Conservation (phyloP, 2,113 vertebrate genomes). For the Podarcis cretensis region DNA sequence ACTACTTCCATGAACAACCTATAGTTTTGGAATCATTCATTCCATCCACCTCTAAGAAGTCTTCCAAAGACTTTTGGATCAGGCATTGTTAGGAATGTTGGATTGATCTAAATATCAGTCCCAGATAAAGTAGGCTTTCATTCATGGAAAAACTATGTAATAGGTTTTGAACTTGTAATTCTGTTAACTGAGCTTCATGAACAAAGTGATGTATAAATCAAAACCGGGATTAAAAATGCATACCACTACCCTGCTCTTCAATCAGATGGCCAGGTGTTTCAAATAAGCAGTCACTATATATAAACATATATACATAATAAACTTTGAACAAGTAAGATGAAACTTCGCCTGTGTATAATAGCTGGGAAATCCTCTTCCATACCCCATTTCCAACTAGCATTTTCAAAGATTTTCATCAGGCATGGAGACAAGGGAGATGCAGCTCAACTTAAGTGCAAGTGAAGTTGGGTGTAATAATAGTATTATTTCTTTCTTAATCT, state of each 20-base stretch:
- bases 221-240: background rate
- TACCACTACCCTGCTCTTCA: background rate
- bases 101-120: slow-evolving; percentile 19
- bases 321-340: background rate
- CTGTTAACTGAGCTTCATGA: background rate
- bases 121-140: background rate
- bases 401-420: background rate
- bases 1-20: slow-evolving; percentile 11
- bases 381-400: background rate
- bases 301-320: background rate
- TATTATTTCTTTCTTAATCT: background rate
- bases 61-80: background rate
- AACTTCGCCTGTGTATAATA: background rate
- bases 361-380: background rate
- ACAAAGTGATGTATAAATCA: background rate
- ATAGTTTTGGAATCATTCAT: slow-evolving; percentile 24
- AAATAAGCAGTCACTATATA: background rate
- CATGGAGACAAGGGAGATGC: too few relatives aligned
- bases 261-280: background rate
- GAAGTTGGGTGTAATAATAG: background rate
- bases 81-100: background rate
- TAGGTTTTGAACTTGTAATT: background rate
- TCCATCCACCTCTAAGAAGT: background rate
- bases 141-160: background rate
- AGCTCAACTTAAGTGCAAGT: background rate